These are phyloP conservation scores for Glaucopsyche alexis DNA, from an alignment of 2,888 invertebrate genomes.

Conservation along the genomic window DNA sequence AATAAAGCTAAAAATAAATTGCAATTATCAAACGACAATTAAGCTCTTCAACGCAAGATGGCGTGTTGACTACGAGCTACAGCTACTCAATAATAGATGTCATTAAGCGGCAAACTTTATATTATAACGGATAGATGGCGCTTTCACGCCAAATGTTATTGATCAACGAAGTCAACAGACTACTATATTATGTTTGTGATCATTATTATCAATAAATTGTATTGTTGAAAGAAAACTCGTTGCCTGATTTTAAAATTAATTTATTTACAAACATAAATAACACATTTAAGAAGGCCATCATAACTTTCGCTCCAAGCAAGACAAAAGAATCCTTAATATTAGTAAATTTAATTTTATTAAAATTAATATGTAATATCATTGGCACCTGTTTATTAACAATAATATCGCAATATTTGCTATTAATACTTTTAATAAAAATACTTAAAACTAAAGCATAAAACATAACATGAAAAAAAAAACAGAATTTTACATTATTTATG, in stretches of 20 bases:
- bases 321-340: not conserved
- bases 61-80: slow-evolving; percentile 29
- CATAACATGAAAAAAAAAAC: not conserved
- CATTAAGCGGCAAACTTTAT: slow-evolving; percentile 24
- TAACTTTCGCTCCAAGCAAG: not conserved
- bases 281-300: not conserved
- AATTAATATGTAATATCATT: not conserved
- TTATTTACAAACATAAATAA: not conserved
- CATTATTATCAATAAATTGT: no score
- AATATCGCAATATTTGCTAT: not conserved
- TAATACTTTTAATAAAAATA: not conserved
- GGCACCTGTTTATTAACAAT: not conserved
- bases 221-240: not conserved
- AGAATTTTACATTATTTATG: not conserved
- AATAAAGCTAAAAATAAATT: not conserved
- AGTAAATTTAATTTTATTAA: not conserved
- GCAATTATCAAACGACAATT: not conserved
- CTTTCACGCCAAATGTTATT: not conserved
- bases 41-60: not conserved
- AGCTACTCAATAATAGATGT: slow-evolving; percentile 45
- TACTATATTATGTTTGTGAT: no score
- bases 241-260: not conserved
- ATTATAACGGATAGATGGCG: slow-evolving; percentile 52
- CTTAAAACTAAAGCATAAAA: not conserved
- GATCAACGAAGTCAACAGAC: not conserved